phyloP scores from a whole-genome alignment of 2,888 invertebrate species.

The Masnerella sp. region DNA sequence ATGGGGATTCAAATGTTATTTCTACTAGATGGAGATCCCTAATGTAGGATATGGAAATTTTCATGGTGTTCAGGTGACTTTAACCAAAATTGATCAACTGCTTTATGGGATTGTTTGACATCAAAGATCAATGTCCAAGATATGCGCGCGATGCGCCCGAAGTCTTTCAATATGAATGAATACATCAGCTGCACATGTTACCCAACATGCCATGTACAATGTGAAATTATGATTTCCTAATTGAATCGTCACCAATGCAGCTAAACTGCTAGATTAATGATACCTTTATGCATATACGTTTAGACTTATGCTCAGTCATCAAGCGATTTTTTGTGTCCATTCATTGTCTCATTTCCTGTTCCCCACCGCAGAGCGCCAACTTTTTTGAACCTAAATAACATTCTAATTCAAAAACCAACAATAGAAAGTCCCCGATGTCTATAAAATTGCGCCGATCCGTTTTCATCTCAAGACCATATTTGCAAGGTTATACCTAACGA shows the following conservation, averaged over 20 bases:
- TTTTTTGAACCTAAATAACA: background rate
- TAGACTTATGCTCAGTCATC: too few relatives aligned
- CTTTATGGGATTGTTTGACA: slow-evolving; percentile 12
- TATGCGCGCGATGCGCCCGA: slow-evolving; percentile 2
- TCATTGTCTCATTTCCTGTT: too few relatives aligned
- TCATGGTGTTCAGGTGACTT: too few relatives aligned
- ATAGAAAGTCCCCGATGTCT: background rate
- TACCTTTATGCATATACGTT: too few relatives aligned
- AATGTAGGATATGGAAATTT: too few relatives aligned
- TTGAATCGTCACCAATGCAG: slow-evolving; percentile 22
- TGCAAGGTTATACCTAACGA: slow-evolving; percentile 2
- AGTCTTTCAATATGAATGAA: slow-evolving; percentile 12
- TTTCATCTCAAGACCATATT: too few relatives aligned
- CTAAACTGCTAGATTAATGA: slow-evolving; percentile 6
- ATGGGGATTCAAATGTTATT: too few relatives aligned
- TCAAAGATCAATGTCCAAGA: slow-evolving; percentile 11
- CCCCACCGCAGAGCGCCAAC: background rate
- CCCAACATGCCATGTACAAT: background rate
- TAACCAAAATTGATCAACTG: too few relatives aligned
- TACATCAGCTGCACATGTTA: background rate
- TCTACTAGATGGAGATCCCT: too few relatives aligned
- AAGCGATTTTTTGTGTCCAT: too few relatives aligned
- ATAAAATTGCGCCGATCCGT: too few relatives aligned
- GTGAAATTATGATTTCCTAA: slow-evolving; percentile 29
- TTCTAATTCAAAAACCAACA: background rate